Base-by-base conservation (phyloP, 2,797 vertebrate species). In the Lutjanus campechanus region DNA sequence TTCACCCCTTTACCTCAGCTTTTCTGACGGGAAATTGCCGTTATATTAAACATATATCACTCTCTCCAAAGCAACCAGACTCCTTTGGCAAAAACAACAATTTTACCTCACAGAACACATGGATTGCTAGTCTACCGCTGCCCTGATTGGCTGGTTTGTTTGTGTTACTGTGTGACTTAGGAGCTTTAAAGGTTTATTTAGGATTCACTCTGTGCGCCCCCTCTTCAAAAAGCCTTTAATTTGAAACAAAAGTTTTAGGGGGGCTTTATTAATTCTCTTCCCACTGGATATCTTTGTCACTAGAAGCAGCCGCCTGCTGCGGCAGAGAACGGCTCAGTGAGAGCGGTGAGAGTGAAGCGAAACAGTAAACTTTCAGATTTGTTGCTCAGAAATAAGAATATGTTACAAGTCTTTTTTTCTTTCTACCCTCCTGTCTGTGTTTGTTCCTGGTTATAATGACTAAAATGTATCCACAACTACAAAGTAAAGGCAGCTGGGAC, bases 401-500 rank as follows among this genome's bases (percentile, higher is more conserved):
- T 5, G 5, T 4, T 36, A 36, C 29, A 36, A 36, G 29, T 4
- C 5, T 36, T 36, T 66, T 74, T 49, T 12, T 25, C n/a, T 58
- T 56, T 67, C 67, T 53, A 0, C 58, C 0, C 60, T 5, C 62
- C 13, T 19, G 50, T 19, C 17, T 46, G 61, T 60, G 78, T 73
- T 83, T 71, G 66, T 76, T 81, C 56, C 80, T 76, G 73, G 6
- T 70, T 71, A 13, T 79, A 69, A 84, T 60, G 63, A 80, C 69
- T 81, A 15, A 75, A 76, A 84, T 68, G 50, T 72, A 56, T 82
- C 68, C 60, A 59, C 46, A 66, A 50, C 76, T 82, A 64, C 85
- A 88, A 84, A 89, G 85, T 83, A 40, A 86, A 88, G 88, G 85
- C 85, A 87, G 82, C 83, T 90, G 89, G 69, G 67, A 76, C 36